A percentile compares a stretch with the other conserved stretches of the same genome.
Evolutionary conservation across 2,888 invertebrate genomes (phyloP).

Genomic region (Prostheceraeus crozeri): DNA sequence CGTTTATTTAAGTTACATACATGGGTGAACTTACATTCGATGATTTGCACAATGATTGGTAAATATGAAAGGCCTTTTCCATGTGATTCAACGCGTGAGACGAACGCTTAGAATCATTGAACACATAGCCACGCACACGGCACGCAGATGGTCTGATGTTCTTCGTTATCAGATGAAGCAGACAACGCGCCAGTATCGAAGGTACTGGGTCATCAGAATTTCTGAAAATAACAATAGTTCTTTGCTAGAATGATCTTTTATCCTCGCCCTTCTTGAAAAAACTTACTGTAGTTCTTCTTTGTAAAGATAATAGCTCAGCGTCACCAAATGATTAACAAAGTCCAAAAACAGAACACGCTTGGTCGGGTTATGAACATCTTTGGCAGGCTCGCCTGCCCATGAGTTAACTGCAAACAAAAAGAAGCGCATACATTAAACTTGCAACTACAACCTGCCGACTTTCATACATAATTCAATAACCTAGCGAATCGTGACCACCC

Average conservation of each 20-base stretch:
- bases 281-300: constrained; percentile 47
- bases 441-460: too few species aligned
- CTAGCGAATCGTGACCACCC: too few species aligned
- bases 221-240: background rate
- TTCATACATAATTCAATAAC: too few species aligned
- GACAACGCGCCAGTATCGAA: constrained; percentile 51
- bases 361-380: constrained; percentile 46
- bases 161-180: constrained; percentile 50
- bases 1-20: too few species aligned
- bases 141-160: constrained; percentile 52
- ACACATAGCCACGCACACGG: constrained; percentile 51
- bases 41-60: constrained; percentile 46
- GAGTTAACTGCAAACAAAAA: too few species aligned
- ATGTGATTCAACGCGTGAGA: constrained; percentile 52
- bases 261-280: background rate
- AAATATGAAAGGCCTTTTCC: constrained; percentile 52
- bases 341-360: constrained; percentile 52
- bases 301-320: constrained; percentile 50
- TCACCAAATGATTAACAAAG: constrained; percentile 53
- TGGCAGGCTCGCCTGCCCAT: too few species aligned
- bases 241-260: background rate
- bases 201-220: background rate
- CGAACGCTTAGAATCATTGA: constrained; percentile 48
- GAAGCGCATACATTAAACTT: too few species aligned
- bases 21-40: constrained; percentile 47